A percentile compares a stretch with the other conserved stretches of the same genome.
phyloP scores from a whole-genome alignment of 2,113 vertebrate species.

The Rhombomys opimus region DNA sequence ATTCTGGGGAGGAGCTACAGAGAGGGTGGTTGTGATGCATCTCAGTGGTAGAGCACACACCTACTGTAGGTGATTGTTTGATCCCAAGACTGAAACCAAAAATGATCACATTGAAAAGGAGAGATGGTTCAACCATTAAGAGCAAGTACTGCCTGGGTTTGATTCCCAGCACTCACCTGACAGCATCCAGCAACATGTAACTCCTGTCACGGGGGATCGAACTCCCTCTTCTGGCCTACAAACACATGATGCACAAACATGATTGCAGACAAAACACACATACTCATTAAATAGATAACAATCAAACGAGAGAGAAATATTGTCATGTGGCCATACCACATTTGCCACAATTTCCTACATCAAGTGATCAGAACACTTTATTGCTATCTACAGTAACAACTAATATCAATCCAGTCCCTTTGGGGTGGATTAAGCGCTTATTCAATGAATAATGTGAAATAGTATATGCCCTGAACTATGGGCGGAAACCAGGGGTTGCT shows the following conservation, averaged over 20 bases:
- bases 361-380: fast-evolving
- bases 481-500: background rate
- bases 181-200: background rate
- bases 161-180: background rate
- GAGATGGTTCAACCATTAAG: background rate
- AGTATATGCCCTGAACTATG: background rate
- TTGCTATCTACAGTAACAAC: background rate
- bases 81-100: background rate
- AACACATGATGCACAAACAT: background rate
- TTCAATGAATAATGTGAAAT: background rate
- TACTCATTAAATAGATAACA: background rate
- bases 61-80: background rate
- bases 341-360: background rate
- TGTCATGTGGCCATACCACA: fast-evolving
- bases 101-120: background rate
- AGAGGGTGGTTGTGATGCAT: no score
- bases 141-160: background rate
- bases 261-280: background rate
- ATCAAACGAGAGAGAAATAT: background rate
- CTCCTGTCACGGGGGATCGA: no score
- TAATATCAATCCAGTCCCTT: background rate
- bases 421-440: background rate
- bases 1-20: background rate
- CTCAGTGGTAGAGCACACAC: background rate
- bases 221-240: background rate